Evolutionary conservation across 2,888 invertebrate genomes (phyloP), one percentile per base, ranked within the genome.

Genomic region (Lithophane socia): DNA sequence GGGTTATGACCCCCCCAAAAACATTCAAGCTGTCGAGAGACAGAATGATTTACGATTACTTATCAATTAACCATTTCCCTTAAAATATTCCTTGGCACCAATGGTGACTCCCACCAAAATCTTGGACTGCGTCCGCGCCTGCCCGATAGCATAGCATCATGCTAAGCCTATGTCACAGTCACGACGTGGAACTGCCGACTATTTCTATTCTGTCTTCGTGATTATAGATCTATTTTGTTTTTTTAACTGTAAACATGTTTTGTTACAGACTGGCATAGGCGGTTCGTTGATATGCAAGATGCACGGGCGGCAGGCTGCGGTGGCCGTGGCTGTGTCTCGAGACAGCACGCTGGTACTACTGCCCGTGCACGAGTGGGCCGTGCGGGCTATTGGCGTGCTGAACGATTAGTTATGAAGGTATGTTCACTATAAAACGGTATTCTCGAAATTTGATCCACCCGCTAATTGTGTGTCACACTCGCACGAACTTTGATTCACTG

Each of bases 181-280:
- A 21, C 21, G 54, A 54, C 54, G 21, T 54, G 21, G 3, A 54
- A 12, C 4, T 56, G n/a, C 12, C n/a, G 10, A 56, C 56, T 21
- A 18, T 52, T 52, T 44, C 3, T 54, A 9, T 21, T 8, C 21
- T n/a, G 54, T n/a, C 3, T 54, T 54, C 54, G 54, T 54, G 54
- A 54, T 52, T 52, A 8, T 9, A 52, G 44, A 44, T 44, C 42
- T 8, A 44, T 44, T 44, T 37, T 5, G 37, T 37, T 47, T 47
- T 47, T 47, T 47, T 47, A 47, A 47, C 13, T 3, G 9, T 10
- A n/a, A 37, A n/a, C 54, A 16, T 56, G 16, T 68, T 16, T 37
- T 58, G 21, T 68, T 58, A n/a, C 90, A 96, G 96, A 95, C 95
- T 0, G 96, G 96, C 24, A 84, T 94, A 5, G 96, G 96, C 0